These are phyloP conservation scores for Neogobius melanostomus DNA, from an alignment of 2,113 vertebrate genomes.

Conservation along the genomic window DNA sequence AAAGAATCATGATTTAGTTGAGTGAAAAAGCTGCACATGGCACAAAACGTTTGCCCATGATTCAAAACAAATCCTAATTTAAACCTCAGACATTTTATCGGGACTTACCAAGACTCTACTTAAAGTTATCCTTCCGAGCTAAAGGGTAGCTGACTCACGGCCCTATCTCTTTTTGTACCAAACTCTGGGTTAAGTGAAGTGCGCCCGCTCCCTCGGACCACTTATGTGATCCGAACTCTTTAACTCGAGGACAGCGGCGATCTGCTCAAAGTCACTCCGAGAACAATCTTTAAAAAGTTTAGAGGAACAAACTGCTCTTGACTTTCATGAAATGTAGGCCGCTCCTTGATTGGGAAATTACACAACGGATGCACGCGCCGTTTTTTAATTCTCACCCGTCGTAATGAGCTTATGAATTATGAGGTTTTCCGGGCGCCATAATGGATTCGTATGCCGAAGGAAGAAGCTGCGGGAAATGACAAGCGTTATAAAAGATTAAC, in stretches of 20 bases:
- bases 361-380: constrained; percentile 54
- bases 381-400: constrained; percentile 64
- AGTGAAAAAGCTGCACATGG: too few species aligned
- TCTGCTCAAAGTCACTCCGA: constrained; percentile 58
- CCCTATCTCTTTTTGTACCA: constrained; percentile 1
- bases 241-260: constrained; percentile 19
- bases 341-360: constrained; percentile 67
- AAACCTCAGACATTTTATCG: too few species aligned
- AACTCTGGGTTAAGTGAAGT: constrained; percentile 18
- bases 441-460: constrained; percentile 68
- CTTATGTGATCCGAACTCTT: constrained; percentile 29
- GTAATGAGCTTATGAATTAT: constrained; percentile 77
- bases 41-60: too few species aligned
- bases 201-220: constrained; percentile 7
- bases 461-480: constrained; percentile 57
- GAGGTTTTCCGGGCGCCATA: constrained; percentile 68
- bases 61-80: too few species aligned
- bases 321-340: constrained; percentile 66
- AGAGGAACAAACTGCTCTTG: constrained; percentile 46
- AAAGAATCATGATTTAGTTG: too few species aligned
- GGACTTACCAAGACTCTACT: not conserved
- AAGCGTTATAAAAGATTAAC: constrained; percentile 40
- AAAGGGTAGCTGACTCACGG: constrained; percentile 7
- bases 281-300: constrained; percentile 27
- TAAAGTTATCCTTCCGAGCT: not conserved